phyloP scores from a whole-genome alignment of 1,140 invertebrate genomes.

The Mycetomoellerius zeteki region DNA sequence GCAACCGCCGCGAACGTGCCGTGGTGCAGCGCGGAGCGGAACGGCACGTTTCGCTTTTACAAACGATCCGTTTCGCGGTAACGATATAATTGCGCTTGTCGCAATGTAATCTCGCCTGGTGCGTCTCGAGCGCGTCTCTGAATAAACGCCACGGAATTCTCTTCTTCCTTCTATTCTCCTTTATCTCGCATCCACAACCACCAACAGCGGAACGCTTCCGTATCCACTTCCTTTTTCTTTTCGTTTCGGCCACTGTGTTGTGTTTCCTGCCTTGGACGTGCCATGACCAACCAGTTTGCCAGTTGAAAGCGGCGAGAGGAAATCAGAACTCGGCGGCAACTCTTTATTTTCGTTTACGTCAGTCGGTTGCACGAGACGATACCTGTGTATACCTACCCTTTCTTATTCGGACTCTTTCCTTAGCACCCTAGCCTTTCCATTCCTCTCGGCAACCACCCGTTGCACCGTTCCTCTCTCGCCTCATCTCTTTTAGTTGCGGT shows the following conservation, averaged over 20 bases:
- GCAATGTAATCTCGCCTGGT: conserved; percentile 56
- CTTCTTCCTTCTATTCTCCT: conserved; percentile 12
- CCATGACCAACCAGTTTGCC: background rate
- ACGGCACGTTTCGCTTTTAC: conserved; percentile 57
- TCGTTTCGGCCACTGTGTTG: background rate
- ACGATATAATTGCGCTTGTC: conserved; percentile 62
- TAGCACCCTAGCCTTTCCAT: background rate
- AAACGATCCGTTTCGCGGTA: conserved; percentile 66
- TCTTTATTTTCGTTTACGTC: conserved; percentile 67
- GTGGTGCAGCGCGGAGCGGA: background rate
- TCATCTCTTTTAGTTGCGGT: conserved; percentile 40
- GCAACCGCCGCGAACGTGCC: background rate
- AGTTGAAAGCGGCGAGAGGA: conserved; percentile 18
- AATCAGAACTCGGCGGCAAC: conserved; percentile 56
- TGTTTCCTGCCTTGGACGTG: conserved; percentile 30
- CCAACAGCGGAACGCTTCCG: conserved; percentile 21
- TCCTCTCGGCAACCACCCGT: background rate
- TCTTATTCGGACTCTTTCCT: conserved; percentile 10
- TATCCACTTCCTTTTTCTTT: background rate
- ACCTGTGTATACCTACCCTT: background rate
- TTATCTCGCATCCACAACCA: background rate
- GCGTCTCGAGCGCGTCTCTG: conserved; percentile 29
- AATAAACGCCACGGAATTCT: conserved; percentile 56
- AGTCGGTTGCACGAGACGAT: conserved; percentile 33
- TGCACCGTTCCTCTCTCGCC: background rate